Base-by-base conservation (phyloP, 2,113 vertebrate species). In the Nansenia antarctica region DNA sequence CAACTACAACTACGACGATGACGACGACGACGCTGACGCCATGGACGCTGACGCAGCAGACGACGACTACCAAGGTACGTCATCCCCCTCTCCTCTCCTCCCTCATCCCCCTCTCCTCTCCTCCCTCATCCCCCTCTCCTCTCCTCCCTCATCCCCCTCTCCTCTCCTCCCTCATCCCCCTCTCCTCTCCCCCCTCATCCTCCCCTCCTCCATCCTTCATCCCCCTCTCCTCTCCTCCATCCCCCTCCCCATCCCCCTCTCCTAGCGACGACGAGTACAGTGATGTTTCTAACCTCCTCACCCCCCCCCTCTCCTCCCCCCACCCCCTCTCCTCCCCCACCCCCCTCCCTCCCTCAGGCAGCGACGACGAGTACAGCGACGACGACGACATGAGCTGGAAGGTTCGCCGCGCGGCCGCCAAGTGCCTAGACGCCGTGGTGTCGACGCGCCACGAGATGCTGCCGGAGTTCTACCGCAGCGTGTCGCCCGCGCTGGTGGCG, bases 321-420 rank as follows among this genome's bases (percentile, higher is more conserved):
- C 34, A 1, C 2, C 11, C 34, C 34, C 1, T 35, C 34, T 11
- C 34, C 34, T 35, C 34, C 34, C 34, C 11, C 34, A 5, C 34
- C 34, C 34, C 1, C 6, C 2, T 35, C 34, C 1, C 34, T 35
- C 34, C 34, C 34, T 35, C 83, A 99, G 97, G 98, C 72, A 99
- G 98, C 0, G 98, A 98, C 54, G 98, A 99, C 67, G 97, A 99
- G 85, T 99, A 99, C 86, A 99, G 98, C 27, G 98, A 98, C 47
- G 98, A 99, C 37, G 98, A 99, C 71, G 98, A 98, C 87, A 98
- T 99, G 97, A 99, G 98, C 83, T 99, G 98, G 98, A 99, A 99
- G 92, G 98, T 99, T 69, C 93, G 98, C 3, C 93, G 96, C 34
- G 97, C 98, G 39, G 96, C 95, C 32, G 98, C 98, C 1, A 99